A percentile compares a stretch with the other conserved stretches of the same genome.
Evolutionary conservation across 1,140 invertebrate genomes (phyloP).

Genomic region (Lepidostoma basale): DNA sequence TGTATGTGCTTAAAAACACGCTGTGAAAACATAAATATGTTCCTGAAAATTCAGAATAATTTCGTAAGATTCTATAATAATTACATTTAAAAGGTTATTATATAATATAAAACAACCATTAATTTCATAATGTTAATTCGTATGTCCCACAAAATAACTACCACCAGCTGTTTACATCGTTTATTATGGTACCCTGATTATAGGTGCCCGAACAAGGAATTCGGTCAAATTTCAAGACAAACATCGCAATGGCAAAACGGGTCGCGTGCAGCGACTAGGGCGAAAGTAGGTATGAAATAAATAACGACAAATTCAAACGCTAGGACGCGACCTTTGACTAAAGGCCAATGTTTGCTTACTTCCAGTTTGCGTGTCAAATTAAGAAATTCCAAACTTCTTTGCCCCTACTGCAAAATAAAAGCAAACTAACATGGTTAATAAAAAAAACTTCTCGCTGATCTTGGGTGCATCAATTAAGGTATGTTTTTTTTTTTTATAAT

Average conservation of each 20-base stretch:
- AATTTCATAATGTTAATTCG: too few relatives aligned
- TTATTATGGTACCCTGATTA: too few relatives aligned
- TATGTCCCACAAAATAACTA: too few relatives aligned
- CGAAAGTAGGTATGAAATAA: not conserved
- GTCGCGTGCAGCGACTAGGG: not conserved
- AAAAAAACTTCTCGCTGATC: not conserved
- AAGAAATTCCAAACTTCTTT: not conserved
- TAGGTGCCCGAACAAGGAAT: too few relatives aligned
- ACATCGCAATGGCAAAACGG: not conserved
- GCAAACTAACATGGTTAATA: not conserved
- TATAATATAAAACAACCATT: too few relatives aligned
- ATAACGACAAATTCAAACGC: conserved; percentile 5
- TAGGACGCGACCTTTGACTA: not conserved
- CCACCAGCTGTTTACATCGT: too few relatives aligned
- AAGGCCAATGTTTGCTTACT: conserved; percentile 17
- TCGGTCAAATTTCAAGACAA: not conserved
- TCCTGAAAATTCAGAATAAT: too few relatives aligned
- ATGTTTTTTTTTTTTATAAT: not conserved
- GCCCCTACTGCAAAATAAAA: not conserved
- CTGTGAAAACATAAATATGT: too few relatives aligned
- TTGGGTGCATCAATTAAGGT: not conserved
- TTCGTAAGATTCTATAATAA: too few relatives aligned
- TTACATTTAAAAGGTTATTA: too few relatives aligned
- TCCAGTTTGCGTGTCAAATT: not conserved
- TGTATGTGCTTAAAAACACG: too few relatives aligned